These are phyloP conservation scores for Monopis laevigella DNA, from an alignment of 2,888 invertebrate genomes.

Conservation along the genomic window DNA sequence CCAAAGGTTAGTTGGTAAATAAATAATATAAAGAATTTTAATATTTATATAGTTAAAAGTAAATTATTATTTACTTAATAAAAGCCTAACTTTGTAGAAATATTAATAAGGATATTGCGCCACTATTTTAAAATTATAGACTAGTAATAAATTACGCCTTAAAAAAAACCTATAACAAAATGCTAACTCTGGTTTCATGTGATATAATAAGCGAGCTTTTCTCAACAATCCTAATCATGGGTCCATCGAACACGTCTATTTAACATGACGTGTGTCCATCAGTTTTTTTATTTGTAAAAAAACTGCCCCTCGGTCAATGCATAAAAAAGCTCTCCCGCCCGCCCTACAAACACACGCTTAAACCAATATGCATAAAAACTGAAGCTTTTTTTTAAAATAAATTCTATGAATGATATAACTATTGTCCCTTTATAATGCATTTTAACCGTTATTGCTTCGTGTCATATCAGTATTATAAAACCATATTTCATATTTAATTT, in stretches of 20 bases:
- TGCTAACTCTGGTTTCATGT: no score
- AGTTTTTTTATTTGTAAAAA: constrained; percentile 1
- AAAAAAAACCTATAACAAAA: no score
- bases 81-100: no score
- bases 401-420: neutral
- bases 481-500: no score
- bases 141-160: no score
- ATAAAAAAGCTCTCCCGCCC: constrained; percentile 31
- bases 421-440: constrained; percentile 4
- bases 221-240: constrained; percentile 4
- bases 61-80: no score
- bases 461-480: constrained; percentile 8
- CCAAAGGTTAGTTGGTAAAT: no score
- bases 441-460: constrained; percentile 12
- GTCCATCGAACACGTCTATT: neutral
- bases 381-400: constrained; percentile 1
- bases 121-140: no score
- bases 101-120: no score
- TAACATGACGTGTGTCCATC: constrained; percentile 4
- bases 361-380: constrained; percentile 29
- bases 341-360: constrained; percentile 29
- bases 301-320: constrained; percentile 8
- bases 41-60: no score
- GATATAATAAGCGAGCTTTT: no score
- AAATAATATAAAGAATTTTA: no score